Conservation (phyloP, 2,888 invertebrate species). For the Dicyrtomina minuta region DNA sequence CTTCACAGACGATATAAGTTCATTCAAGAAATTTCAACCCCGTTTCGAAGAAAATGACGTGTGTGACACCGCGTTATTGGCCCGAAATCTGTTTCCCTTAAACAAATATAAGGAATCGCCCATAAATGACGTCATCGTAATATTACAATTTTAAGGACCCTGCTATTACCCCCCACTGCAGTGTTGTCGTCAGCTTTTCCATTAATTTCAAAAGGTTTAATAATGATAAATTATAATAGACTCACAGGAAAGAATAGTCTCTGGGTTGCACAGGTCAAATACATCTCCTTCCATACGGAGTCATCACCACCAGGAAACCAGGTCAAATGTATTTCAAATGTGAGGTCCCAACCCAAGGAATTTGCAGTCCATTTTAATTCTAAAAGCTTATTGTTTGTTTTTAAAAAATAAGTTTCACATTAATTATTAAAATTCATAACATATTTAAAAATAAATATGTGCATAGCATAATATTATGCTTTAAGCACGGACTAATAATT, state of each 20-base stretch:
- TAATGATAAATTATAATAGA: too few species aligned
- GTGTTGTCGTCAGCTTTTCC: conserved; percentile 73
- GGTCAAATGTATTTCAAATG: conserved; percentile 14
- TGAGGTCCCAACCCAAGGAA: conserved; percentile 17
- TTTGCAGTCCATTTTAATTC: conserved; percentile 6
- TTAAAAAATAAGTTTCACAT: too few species aligned
- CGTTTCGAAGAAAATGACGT: too few species aligned
- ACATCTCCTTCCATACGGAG: conserved; percentile 74
- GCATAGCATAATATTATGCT: background rate
- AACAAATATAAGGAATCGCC: too few species aligned
- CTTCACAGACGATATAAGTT: too few species aligned
- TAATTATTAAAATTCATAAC: background rate
- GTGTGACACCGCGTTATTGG: too few species aligned
- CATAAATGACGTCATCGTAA: too few species aligned
- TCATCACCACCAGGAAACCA: background rate
- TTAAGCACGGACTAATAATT: background rate
- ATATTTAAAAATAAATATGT: background rate
- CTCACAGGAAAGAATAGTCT: conserved; percentile 85
- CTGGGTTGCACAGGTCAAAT: conserved; percentile 92
- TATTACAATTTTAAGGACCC: too few species aligned
- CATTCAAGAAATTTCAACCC: background rate
- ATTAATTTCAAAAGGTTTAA: too few species aligned
- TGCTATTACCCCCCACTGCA: conserved; percentile 72
- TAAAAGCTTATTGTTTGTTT: conserved; percentile 4
- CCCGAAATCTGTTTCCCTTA: too few species aligned